phyloP scores from a whole-genome alignment of 2,888 invertebrate species.

The Cybosia mesomella region DNA sequence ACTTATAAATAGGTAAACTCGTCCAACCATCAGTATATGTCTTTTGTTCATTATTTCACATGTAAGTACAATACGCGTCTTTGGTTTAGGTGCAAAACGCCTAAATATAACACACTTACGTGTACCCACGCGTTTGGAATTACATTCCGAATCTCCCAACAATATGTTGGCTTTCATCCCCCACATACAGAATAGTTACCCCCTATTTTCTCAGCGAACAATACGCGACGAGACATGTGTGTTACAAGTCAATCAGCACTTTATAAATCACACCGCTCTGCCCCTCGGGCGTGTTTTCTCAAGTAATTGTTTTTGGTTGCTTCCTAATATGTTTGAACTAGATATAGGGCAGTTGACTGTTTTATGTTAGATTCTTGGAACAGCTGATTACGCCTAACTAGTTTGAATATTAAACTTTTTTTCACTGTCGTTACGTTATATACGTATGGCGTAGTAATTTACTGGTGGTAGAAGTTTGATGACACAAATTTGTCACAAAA shows the following conservation, averaged over 20 bases:
- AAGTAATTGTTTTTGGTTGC: conserved; percentile 4
- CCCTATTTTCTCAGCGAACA: conserved; percentile 35
- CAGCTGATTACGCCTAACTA: background rate
- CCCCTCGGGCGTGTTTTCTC: background rate
- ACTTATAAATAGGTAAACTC: no score
- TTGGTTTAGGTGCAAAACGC: conserved; percentile 12
- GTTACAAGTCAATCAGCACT: conserved; percentile 44
- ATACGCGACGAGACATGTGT: conserved; percentile 26
- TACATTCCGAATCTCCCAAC: conserved; percentile 43
- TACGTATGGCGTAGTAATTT: background rate
- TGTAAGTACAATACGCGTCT: background rate
- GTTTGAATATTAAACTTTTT: background rate
- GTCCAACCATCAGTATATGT: no score
- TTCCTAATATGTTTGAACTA: conserved; percentile 3
- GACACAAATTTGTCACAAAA: no score
- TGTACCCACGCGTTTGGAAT: conserved; percentile 43
- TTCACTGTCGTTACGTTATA: background rate
- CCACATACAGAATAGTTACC: conserved; percentile 31
- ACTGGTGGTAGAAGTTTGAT: no score
- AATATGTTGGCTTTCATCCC: conserved; percentile 39
- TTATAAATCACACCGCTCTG: conserved; percentile 31
- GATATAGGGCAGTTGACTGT: background rate
- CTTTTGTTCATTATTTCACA: background rate
- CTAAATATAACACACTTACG: conserved; percentile 42
- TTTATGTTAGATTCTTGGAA: background rate